These are phyloP conservation scores for Lerema accius DNA, from an alignment of 1,140 invertebrate genomes.

Conservation along the genomic window DNA sequence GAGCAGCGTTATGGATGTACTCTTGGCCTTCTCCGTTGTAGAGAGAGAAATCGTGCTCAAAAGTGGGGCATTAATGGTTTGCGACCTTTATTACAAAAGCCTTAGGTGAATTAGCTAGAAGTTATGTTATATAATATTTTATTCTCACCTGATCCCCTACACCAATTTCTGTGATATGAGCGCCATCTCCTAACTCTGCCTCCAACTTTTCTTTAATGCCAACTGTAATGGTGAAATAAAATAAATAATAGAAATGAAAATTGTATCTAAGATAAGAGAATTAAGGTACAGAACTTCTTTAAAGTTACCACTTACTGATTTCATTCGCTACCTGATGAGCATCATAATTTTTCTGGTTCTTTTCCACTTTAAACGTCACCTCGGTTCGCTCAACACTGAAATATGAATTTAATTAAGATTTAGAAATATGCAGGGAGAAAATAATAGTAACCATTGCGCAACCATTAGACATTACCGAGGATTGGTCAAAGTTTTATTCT, in stretches of 20 bases:
- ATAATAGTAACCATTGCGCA: conserved; percentile 2
- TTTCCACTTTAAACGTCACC: conserved; percentile 92
- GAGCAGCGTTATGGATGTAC: too few species aligned
- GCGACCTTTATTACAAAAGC: too few species aligned
- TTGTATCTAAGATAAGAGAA: too few species aligned
- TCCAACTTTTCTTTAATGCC: conserved; percentile 85
- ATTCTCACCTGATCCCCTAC: conserved; percentile 90
- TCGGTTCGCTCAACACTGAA: conserved; percentile 88
- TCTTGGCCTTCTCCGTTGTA: too few species aligned
- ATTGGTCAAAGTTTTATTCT: conserved; percentile 77
- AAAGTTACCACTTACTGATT: conserved; percentile 84
- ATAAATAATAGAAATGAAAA: too few species aligned
- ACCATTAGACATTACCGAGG: conserved; percentile 61
- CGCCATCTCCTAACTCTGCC: conserved; percentile 74
- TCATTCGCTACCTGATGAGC: conserved; percentile 88
- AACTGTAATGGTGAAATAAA: too few species aligned
- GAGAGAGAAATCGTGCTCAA: too few species aligned
- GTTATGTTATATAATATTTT: not conserved
- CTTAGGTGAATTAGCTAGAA: too few species aligned
- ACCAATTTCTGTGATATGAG: conserved; percentile 88
- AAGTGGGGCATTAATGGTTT: too few species aligned
- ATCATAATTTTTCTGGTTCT: conserved; percentile 87
- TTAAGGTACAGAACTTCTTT: too few species aligned
- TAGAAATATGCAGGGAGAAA: not conserved
- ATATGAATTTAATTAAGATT: conserved; percentile 33